Evolutionary conservation across 2,888 invertebrate species (phyloP).

Genomic region (Pseudococcus viburni): DNA sequence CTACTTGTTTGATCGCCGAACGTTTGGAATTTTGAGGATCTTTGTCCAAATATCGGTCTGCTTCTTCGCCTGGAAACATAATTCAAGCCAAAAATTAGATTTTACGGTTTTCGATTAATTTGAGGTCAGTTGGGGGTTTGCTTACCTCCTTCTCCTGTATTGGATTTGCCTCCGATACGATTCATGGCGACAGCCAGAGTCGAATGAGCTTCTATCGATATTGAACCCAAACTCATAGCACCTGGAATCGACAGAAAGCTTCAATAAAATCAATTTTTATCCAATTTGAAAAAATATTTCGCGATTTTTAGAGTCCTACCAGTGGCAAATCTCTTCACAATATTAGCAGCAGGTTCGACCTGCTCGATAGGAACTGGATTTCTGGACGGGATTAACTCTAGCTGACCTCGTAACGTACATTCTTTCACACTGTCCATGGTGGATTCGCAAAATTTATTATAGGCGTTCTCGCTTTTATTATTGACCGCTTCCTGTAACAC

Average conservation of each 20-base stretch:
- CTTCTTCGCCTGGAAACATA: conserved; percentile 73
- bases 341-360: conserved; percentile 93
- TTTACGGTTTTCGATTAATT: neutral
- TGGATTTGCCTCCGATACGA: conserved; percentile 95
- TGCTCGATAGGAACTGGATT: conserved; percentile 87
- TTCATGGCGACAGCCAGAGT: conserved; percentile 98
- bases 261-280: neutral
- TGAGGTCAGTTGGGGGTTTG: neutral
- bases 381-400: conserved; percentile 85
- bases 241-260: conserved; percentile 73
- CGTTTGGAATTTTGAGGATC: conserved; percentile 87
- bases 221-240: conserved; percentile 97
- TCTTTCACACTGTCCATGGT: conserved; percentile 87
- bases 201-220: conserved; percentile 95
- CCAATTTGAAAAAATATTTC: neutral
- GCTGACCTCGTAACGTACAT: conserved; percentile 93
- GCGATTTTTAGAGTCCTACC: conserved; percentile 73
- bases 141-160: conserved; percentile 96
- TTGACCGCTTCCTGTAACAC: conserved; percentile 84
- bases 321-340: conserved; percentile 94
- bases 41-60: conserved; percentile 81
- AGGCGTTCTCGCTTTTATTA: conserved; percentile 85
- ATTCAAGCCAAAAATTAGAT: neutral
- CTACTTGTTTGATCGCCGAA: conserved; percentile 98
- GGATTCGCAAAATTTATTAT: conserved; percentile 88